phyloP scores from a whole-genome alignment of 2,888 invertebrate species.

The Leptinotarsa rubiginosa region DNA sequence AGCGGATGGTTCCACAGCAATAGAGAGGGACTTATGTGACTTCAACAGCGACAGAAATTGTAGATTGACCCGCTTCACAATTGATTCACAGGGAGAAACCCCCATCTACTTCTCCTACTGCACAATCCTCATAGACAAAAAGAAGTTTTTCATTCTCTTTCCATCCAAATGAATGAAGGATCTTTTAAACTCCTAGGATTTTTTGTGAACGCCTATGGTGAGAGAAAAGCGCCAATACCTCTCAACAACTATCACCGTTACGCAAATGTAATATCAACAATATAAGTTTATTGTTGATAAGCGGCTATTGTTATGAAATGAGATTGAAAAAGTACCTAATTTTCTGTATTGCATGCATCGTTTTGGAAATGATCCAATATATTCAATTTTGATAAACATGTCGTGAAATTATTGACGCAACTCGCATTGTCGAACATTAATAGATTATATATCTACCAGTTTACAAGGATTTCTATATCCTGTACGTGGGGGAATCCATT shows the following conservation, averaged over 20 bases:
- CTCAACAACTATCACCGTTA: neutral
- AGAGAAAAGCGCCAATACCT: neutral
- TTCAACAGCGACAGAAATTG: too few species aligned
- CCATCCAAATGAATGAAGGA: too few species aligned
- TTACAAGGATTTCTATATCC: neutral
- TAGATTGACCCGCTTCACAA: too few species aligned
- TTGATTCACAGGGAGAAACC: too few species aligned
- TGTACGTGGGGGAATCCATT: neutral
- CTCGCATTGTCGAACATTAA: neutral
- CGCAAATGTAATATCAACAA: conserved; percentile 16
- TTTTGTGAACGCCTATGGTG: neutral
- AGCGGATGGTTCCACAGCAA: too few species aligned
- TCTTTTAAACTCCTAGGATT: too few species aligned
- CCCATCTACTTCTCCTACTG: too few species aligned
- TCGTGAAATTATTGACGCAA: neutral
- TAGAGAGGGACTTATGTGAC: too few species aligned
- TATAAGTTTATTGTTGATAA: conserved; percentile 13
- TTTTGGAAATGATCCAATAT: neutral
- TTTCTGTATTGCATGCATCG: neutral
- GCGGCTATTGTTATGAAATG: conserved; percentile 1
- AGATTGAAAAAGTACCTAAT: neutral
- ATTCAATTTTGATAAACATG: neutral
- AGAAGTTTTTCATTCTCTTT: too few species aligned
- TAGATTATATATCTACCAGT: neutral
- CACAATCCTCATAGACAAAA: too few species aligned